Percentiles rank a stretch among this genome's conserved stretches.
Conservation (phyloP, 2,888 invertebrate genomes). For the Drosophila maculinotata region DNA sequence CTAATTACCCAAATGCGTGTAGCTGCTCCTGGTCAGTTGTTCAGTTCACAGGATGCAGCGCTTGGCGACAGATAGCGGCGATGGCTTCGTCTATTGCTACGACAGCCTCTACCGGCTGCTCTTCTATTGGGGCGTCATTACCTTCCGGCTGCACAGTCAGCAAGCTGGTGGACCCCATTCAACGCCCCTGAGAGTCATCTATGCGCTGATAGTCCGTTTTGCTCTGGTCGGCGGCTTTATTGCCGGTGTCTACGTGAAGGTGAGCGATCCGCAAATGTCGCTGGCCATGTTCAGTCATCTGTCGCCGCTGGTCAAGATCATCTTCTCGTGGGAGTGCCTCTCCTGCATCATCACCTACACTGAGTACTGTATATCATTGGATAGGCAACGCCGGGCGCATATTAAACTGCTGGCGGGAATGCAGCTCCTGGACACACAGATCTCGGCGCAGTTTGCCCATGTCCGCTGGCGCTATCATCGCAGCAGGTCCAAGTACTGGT, state of each 20-base stretch:
- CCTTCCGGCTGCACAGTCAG: conserved; percentile 52
- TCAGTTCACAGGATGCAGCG: conserved; percentile 25
- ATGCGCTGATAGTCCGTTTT: conserved; percentile 37
- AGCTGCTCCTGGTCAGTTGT: neutral
- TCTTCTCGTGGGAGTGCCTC: conserved; percentile 68
- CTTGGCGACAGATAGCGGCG: neutral
- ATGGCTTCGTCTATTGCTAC: conserved; percentile 67
- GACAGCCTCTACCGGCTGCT: conserved; percentile 62
- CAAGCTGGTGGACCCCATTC: conserved; percentile 44
- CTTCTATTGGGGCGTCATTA: conserved; percentile 64
- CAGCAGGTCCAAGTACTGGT: conserved; percentile 65
- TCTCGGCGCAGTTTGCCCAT: conserved; percentile 60
- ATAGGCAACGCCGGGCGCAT: conserved; percentile 60
- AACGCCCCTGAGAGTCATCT: conserved; percentile 26
- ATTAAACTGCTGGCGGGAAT: conserved; percentile 59
- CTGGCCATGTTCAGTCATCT: conserved; percentile 65
- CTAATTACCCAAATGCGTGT: conserved; percentile 9
- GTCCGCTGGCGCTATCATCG: conserved; percentile 79
- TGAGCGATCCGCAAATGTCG: conserved; percentile 50
- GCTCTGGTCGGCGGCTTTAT: conserved; percentile 54
- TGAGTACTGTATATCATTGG: conserved; percentile 55
- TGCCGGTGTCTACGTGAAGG: conserved; percentile 61
- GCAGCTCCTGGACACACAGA: conserved; percentile 63
- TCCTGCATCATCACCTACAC: conserved; percentile 59
- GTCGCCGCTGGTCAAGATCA: conserved; percentile 69